phyloP scores from a whole-genome alignment of 2,888 invertebrate genomes.

The Meiosimyza decipiens region DNA sequence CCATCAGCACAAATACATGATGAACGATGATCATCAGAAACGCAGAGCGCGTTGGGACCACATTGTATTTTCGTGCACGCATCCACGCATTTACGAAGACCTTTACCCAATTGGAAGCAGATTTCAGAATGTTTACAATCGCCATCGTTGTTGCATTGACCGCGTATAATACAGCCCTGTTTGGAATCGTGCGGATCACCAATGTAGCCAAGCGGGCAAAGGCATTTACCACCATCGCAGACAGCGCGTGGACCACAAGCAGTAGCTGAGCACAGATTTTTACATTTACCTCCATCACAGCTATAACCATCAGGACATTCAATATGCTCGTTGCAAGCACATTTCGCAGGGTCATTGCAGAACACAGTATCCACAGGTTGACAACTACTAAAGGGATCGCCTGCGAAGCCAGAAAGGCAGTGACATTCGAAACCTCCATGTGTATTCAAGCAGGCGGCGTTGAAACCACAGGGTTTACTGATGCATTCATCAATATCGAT shows the following conservation, averaged over 20 bases:
- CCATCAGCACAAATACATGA: conserved; percentile 88
- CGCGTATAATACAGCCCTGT: conserved; percentile 78
- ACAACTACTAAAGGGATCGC: conserved; percentile 89
- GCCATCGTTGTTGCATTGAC: conserved; percentile 82
- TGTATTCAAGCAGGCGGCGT: conserved; percentile 91
- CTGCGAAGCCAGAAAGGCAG: conserved; percentile 84
- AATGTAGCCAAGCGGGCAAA: conserved; percentile 81
- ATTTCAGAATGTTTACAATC: conserved; percentile 87
- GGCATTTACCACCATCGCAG: conserved; percentile 83
- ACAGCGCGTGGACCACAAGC: conserved; percentile 84
- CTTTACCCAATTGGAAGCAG: conserved; percentile 86
- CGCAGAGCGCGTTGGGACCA: conserved; percentile 89
- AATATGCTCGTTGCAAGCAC: conserved; percentile 76
- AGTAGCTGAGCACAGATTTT: conserved; percentile 80
- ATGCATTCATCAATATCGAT: conserved; percentile 86
- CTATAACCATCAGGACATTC: conserved; percentile 82
- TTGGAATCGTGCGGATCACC: conserved; percentile 80
- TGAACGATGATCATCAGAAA: conserved; percentile 85
- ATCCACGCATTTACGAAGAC: conserved; percentile 84
- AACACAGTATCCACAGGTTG: conserved; percentile 76
- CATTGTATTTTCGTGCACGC: conserved; percentile 89
- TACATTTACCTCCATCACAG: conserved; percentile 79
- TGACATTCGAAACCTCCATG: conserved; percentile 90
- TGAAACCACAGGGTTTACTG: conserved; percentile 82
- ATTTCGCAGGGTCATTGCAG: conserved; percentile 77